phyloP scores from a whole-genome alignment of 2,888 invertebrate species.

The Lacanobia oleracea region DNA sequence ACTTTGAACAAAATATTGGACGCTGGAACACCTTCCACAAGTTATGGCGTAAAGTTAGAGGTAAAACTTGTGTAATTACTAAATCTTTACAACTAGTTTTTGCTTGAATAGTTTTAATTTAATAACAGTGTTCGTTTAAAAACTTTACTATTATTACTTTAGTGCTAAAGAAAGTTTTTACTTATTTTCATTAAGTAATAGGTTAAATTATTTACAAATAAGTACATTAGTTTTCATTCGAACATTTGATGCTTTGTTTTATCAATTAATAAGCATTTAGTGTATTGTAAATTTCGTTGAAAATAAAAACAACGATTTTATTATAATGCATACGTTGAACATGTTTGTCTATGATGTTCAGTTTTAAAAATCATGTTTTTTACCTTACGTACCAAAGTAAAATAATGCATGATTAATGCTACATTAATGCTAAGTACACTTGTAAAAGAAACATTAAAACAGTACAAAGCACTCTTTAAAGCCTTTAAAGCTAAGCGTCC shows the following conservation, averaged over 20 bases:
- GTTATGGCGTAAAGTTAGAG: conserved; percentile 64
- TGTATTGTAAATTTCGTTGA: background rate
- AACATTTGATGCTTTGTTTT: background rate
- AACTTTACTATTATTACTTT: conserved; percentile 4
- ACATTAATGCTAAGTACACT: background rate
- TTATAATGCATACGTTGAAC: conserved; percentile 14
- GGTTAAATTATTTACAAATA: background rate
- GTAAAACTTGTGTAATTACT: conserved; percentile 68
- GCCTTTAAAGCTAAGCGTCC: too few relatives aligned
- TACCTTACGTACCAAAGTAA: background rate
- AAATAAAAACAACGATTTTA: background rate
- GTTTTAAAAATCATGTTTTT: conserved; percentile 14
- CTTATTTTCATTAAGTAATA: conserved; percentile 2
- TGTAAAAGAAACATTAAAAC: background rate
- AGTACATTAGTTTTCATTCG: conserved; percentile 3
- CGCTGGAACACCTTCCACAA: conserved; percentile 64
- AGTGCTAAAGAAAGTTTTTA: background rate
- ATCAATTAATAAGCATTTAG: background rate
- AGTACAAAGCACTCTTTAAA: background rate
- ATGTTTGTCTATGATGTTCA: conserved; percentile 6
- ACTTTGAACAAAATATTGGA: conserved; percentile 72
- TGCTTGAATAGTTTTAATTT: conserved; percentile 49
- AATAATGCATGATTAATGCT: conserved; percentile 19
- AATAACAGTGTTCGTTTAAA: conserved; percentile 31
- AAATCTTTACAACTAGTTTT: conserved; percentile 64